Evolutionary conservation across 2,888 invertebrate genomes (phyloP).

Genomic region (Ellobium chinense): DNA sequence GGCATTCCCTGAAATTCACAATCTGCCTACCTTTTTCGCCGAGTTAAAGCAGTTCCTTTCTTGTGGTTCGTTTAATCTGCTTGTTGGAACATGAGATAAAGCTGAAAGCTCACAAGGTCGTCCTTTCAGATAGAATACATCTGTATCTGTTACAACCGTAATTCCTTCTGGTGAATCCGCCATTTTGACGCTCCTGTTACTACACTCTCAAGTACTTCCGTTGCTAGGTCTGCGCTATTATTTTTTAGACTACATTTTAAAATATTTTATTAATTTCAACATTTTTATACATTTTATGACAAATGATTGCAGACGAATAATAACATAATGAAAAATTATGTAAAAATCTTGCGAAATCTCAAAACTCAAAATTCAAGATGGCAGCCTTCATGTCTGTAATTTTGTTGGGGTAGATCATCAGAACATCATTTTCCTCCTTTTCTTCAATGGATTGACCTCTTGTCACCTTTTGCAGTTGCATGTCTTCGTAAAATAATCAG

Average conservation of each 20-base stretch:
- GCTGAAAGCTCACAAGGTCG: constrained; percentile 78
- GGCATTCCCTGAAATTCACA: too few species aligned
- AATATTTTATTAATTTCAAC: not conserved
- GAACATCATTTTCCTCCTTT: not conserved
- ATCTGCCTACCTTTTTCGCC: constrained; percentile 61
- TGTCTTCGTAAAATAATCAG: not conserved
- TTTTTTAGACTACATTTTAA: not conserved
- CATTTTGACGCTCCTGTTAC: constrained; percentile 31
- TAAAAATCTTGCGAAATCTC: constrained; percentile 22
- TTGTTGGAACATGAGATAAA: constrained; percentile 74
- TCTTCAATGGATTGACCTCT: not conserved
- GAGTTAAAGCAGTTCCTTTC: constrained; percentile 75
- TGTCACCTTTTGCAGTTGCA: not conserved
- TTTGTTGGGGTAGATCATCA: not conserved
- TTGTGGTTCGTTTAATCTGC: constrained; percentile 63
- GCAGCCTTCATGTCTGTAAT: constrained; percentile 47
- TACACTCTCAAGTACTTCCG: constrained; percentile 19
- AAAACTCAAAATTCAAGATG: constrained; percentile 44
- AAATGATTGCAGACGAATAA: too few species aligned
- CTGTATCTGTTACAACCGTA: constrained; percentile 36
- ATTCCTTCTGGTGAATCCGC: constrained; percentile 15
- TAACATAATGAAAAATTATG: too few species aligned
- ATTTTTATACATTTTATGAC: too few species aligned
- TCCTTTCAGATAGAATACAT: constrained; percentile 63
- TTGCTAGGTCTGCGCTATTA: constrained; percentile 21